These are phyloP conservation scores for Dynastes hyllus DNA, from an alignment of 2,888 invertebrate genomes.

Conservation along the genomic window DNA sequence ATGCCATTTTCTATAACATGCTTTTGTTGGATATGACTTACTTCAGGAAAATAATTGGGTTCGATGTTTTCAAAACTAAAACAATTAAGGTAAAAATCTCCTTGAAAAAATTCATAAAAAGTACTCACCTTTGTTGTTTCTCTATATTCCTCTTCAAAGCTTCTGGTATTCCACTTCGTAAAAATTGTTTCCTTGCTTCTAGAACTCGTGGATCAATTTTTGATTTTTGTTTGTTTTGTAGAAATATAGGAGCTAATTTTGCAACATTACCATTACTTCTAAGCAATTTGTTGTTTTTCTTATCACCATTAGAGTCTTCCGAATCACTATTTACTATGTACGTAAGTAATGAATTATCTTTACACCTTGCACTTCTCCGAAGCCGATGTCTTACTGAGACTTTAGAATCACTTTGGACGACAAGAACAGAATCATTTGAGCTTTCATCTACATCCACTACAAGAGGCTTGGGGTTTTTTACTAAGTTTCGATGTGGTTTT, in stretches of 20 bases:
- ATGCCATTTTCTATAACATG: constrained; percentile 56
- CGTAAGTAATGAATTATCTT: neutral
- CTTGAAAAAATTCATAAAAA: constrained; percentile 33
- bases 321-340: constrained; percentile 21
- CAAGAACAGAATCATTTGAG: constrained; percentile 30
- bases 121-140: constrained; percentile 70
- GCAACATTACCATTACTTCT: constrained; percentile 62
- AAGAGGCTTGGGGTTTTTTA: neutral
- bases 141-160: constrained; percentile 74
- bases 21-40: constrained; percentile 79
- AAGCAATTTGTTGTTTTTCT: constrained; percentile 27
- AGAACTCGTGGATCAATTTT: constrained; percentile 75
- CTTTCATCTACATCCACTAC: constrained; percentile 1
- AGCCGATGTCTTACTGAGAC: neutral
- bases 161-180: constrained; percentile 82
- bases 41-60: constrained; percentile 75
- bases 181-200: constrained; percentile 80
- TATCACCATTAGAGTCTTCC: constrained; percentile 28
- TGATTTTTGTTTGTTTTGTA: constrained; percentile 72
- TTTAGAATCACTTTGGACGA: constrained; percentile 4
- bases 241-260: constrained; percentile 84
- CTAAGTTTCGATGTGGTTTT: neutral
- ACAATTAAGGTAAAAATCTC: constrained; percentile 35
- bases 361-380: constrained; percentile 19
- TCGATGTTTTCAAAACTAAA: constrained; percentile 65